These are phyloP conservation scores for Achatina immaculata DNA, from an alignment of 1,140 invertebrate genomes.

Conservation along the genomic window DNA sequence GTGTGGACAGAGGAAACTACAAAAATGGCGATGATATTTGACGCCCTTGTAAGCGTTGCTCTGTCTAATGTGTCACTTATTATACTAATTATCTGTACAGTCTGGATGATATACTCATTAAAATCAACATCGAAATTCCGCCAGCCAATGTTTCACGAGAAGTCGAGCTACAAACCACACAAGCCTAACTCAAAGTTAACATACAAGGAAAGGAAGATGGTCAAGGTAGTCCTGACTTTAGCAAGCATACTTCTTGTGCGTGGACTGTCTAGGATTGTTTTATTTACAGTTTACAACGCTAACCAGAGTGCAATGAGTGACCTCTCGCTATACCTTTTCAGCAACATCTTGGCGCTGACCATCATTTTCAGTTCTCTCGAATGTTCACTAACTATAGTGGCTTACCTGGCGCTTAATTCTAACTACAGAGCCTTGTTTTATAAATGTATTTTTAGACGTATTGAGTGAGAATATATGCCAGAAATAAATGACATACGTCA, in stretches of 20 bases:
- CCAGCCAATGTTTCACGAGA: background rate
- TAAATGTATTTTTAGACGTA: too few relatives aligned
- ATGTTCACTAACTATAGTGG: background rate
- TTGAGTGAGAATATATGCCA: too few relatives aligned
- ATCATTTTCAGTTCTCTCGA: background rate
- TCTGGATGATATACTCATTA: slow-evolving; percentile 10
- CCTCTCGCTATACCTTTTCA: too few relatives aligned
- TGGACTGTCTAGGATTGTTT: background rate
- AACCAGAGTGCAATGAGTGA: background rate
- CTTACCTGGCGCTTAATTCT: slow-evolving; percentile 6
- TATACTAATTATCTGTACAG: background rate
- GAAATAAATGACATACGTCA: too few relatives aligned
- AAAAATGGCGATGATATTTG: background rate
- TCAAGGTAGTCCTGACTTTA: background rate
- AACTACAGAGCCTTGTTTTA: background rate
- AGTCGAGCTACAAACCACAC: background rate
- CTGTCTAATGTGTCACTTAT: background rate
- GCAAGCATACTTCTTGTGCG: background rate
- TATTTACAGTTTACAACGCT: background rate
- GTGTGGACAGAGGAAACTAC: background rate
- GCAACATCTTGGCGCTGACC: background rate
- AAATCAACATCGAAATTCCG: background rate
- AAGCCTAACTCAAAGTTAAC: too few relatives aligned
- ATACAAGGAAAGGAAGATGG: background rate
- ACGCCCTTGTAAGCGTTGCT: background rate